Evolutionary conservation across 2,797 vertebrate genomes (phyloP).

Genomic region (Epinephelus awoara): DNA sequence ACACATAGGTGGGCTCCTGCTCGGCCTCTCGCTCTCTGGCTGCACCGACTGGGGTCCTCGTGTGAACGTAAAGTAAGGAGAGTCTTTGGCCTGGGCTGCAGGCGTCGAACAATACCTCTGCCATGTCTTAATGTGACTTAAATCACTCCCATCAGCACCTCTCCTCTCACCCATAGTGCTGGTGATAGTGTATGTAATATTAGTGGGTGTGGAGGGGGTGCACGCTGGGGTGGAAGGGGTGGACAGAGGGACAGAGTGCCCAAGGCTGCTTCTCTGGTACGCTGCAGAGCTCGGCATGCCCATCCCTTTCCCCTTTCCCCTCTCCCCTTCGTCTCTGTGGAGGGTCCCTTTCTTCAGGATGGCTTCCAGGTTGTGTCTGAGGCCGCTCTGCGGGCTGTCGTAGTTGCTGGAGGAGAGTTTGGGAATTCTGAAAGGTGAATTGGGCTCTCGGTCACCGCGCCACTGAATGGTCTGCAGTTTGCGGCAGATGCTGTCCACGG

Average conservation of each 20-base stretch:
- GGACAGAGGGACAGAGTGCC: constrained; percentile 25
- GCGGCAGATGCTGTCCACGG: constrained; percentile 93
- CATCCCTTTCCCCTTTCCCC: neutral
- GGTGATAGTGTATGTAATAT: constrained; percentile 81
- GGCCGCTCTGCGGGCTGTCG: constrained; percentile 86
- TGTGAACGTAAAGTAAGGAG: constrained; percentile 71
- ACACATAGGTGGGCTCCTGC: constrained; percentile 45
- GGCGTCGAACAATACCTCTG: constrained; percentile 74
- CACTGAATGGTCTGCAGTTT: constrained; percentile 92
- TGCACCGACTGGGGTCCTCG: constrained; percentile 33
- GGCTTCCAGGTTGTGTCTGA: constrained; percentile 86
- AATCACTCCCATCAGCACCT: constrained; percentile 60
- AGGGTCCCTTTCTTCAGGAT: constrained; percentile 85
- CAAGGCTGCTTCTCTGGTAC: constrained; percentile 46
- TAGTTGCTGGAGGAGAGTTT: constrained; percentile 89
- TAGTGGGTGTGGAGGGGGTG: constrained; percentile 55
- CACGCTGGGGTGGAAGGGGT: constrained; percentile 53
- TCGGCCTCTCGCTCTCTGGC: constrained; percentile 22
- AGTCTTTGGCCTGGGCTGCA: constrained; percentile 62
- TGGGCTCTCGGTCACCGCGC: constrained; percentile 85
- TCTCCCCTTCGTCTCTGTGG: constrained; percentile 49
- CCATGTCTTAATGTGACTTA: constrained; percentile 25
- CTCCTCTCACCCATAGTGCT: constrained; percentile 67
- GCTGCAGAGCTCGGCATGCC: constrained; percentile 65
- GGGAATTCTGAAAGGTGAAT: constrained; percentile 88